Evolutionary conservation across 1,140 invertebrate genomes (phyloP), one percentile per base, ranked within the genome.

Genomic region (Melanaphis sacchari): DNA sequence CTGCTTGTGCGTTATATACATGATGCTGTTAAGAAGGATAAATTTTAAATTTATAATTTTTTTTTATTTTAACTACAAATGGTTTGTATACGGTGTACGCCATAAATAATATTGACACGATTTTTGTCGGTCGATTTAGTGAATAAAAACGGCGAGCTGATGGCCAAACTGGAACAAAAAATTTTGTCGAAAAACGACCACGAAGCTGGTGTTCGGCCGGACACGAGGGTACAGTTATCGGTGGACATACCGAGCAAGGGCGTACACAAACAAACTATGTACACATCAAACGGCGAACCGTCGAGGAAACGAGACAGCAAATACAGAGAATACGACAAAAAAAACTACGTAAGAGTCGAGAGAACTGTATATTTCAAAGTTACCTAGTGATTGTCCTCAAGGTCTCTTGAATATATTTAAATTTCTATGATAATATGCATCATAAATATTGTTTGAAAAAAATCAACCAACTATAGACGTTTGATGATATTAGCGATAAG

Each of bases 131-230:
- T 93, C 36, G 41, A 54, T 94, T 52, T 90, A 94, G 94, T 94
- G n/a, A 93, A 91, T n/a, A 94, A 94, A 66, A 94, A 94, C 46
- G 94, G 94, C 0, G 54, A 94, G 54, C 41, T 93, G 43, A 84
- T 94, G 24, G 94, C 93, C 18, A 94, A 89, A 43, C 43, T 94
- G 36, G 84, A 93, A 18, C 91, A 94, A 46, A 91, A 94, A 26
- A 92, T 93, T 2, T 85, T 88, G 21, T 66, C 94, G 26, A 94
- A 94, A 49, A 66, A 93, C 31, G 90, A 91, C 31, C 93, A 49
- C 2, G 31, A 92, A 2, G 6, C n/a, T 1, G 84, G 40, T 2
- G 66, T 93, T n/a, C 46, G n/a, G 1, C 94, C 94, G 21, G 82
- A 94, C 11, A 94, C 94, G 0, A 93, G 88, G n/a, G 84, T 94